These are phyloP conservation scores for Drosophila meridiana DNA, from an alignment of 2,888 invertebrate species.

Conservation along the genomic window DNA sequence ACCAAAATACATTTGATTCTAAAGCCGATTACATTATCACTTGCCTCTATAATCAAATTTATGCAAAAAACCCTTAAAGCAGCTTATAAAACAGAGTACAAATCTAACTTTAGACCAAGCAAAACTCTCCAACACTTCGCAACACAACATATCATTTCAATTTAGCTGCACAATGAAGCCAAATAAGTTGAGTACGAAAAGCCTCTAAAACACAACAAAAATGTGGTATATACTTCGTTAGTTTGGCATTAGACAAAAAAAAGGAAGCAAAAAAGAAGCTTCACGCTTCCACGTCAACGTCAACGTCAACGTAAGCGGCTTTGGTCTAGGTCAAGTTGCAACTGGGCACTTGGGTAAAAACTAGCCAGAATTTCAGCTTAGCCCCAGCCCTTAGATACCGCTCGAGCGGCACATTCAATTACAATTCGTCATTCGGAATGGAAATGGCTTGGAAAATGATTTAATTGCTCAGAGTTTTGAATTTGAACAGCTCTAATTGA, in stretches of 20 bases:
- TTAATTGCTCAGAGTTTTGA: constrained; percentile 68
- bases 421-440: constrained; percentile 53
- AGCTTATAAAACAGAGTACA: not conserved
- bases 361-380: constrained; percentile 36
- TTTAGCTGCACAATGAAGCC: constrained; percentile 54
- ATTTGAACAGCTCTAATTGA: constrained; percentile 74
- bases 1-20: not conserved
- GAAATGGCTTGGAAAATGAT: constrained; percentile 78
- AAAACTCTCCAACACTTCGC: not conserved
- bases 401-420: constrained; percentile 42
- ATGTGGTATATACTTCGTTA: constrained; percentile 51
- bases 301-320: constrained; percentile 74
- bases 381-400: constrained; percentile 2
- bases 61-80: not conserved
- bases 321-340: constrained; percentile 77
- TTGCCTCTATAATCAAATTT: too few species aligned
- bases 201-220: constrained; percentile 17
- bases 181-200: constrained; percentile 52
- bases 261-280: constrained; percentile 11
- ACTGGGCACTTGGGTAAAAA: constrained; percentile 19
- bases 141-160: not conserved
- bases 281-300: constrained; percentile 28
- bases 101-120: not conserved
- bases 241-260: constrained; percentile 41
- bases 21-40: too few species aligned